Evolutionary conservation across 2,113 vertebrate species (phyloP).

Genomic region (Eulemur rufifrons): DNA sequence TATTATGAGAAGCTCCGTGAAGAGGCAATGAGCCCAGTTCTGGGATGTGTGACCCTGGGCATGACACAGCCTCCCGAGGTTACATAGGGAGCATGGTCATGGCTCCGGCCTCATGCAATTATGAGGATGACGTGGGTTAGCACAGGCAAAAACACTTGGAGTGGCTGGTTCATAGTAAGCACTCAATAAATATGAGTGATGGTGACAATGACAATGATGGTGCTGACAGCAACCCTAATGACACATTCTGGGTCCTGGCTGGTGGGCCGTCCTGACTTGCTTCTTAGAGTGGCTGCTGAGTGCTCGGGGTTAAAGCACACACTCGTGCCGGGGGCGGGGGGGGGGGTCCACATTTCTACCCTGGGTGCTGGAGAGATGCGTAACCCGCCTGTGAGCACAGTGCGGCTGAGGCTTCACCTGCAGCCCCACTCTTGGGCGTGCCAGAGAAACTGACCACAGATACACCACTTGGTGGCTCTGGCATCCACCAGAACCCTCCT

Average conservation of each 20-base stretch:
- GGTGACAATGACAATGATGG: too few species aligned
- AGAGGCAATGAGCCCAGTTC: neutral
- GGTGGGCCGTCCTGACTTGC: neutral
- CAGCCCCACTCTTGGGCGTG: neutral
- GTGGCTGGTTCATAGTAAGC: fast-evolving
- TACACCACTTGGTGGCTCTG: fast-evolving
- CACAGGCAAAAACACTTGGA: fast-evolving
- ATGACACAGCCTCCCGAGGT: fast-evolving
- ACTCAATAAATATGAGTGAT: fast-evolving
- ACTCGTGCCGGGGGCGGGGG: neutral
- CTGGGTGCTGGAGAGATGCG: fast-evolving
- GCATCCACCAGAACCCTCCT: neutral
- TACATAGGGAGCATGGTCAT: fast-evolving
- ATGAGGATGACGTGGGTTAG: neutral
- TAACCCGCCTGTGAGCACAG: fast-evolving
- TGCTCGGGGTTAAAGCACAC: fast-evolving
- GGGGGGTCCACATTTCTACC: too few species aligned
- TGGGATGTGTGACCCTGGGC: too few species aligned
- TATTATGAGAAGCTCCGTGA: fast-evolving
- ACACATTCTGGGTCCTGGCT: neutral
- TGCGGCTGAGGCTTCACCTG: fast-evolving
- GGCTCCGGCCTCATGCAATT: fast-evolving
- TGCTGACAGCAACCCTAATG: fast-evolving
- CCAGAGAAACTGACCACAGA: neutral
- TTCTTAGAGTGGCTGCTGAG: neutral